phyloP scores from a whole-genome alignment of 2,888 invertebrate species.

The Tinea pellionella region DNA sequence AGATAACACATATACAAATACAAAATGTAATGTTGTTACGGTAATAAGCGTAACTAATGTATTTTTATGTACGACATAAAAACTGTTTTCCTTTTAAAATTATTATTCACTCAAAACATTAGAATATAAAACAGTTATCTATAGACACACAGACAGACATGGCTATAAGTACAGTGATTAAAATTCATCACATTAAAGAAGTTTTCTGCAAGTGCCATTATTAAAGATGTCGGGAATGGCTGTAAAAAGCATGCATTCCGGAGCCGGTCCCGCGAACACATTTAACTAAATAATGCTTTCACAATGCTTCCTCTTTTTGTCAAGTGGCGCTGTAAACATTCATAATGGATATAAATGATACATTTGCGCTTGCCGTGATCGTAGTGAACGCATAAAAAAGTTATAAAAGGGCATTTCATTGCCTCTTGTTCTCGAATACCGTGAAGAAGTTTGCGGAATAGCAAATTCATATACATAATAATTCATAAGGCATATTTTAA shows the following conservation, averaged over 20 bases:
- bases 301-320: conserved; percentile 28
- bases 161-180: background rate
- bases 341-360: conserved; percentile 35
- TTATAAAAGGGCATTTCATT: conserved; percentile 12
- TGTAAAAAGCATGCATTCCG: conserved; percentile 6
- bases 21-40: background rate
- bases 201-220: conserved; percentile 1
- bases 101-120: too few relatives aligned
- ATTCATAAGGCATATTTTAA: background rate
- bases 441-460: background rate
- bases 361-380: conserved; percentile 37
- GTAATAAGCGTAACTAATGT: background rate
- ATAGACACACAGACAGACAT: too few relatives aligned
- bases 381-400: conserved; percentile 34
- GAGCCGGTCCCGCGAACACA: conserved; percentile 18
- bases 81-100: background rate
- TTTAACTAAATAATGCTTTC: conserved; percentile 21
- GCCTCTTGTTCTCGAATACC: background rate
- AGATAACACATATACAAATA: background rate
- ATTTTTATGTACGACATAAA: background rate
- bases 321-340: conserved; percentile 28
- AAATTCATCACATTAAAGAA: background rate
- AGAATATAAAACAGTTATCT: too few relatives aligned
- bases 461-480: background rate
- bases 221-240: background rate